Evolutionary conservation across 2,113 vertebrate genomes (phyloP), one percentile per base, ranked within the genome.

Genomic region (Columba livia): DNA sequence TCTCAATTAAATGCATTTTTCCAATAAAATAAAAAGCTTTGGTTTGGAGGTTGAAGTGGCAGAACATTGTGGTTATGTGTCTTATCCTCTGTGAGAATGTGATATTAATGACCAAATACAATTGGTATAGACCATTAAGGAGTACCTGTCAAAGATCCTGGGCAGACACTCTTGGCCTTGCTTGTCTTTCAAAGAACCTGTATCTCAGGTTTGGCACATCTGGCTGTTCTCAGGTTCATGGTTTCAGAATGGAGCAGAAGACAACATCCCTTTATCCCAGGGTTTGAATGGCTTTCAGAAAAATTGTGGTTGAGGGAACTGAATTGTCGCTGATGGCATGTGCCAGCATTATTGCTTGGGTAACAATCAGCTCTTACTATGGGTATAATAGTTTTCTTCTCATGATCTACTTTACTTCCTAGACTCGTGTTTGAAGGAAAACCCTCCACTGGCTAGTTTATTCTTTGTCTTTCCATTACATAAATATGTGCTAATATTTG

Each of bases 261-360:
- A 40, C 5, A 58, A 21, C 23, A 64, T 10, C 10, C 15, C 11
- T 7, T 67, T 79, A 44, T 25, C 32, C 21, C 17, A 58, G 32
- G 32, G 14, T 24, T 13, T 57, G 9, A 29, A 47, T 8, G 8
- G 18, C 36, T 88, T 74, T 88, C 50, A 74, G n/a, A 79, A 6
- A 11, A 48, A 15, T 15, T 71, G 31, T 50, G 7, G 7, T n/a
- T 65, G 26, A n/a, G 80, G 38, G 9, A 28, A 26, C 26, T 65
- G 62, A 8, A 32, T 18, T 4, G 0, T 50, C 0, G 0, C 20
- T 73, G 17, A 34, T 12, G 10, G 21, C 18, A 70, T 0, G 0
- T 14, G 23, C 25, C 53, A 70, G 10, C 9, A 42, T 54, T 80
- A 74, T 60, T 70, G 19, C 18, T 53, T 64, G 29, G 29, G 10